Conservation (phyloP, 1,140 invertebrate genomes). For the Orussus abietinus region DNA sequence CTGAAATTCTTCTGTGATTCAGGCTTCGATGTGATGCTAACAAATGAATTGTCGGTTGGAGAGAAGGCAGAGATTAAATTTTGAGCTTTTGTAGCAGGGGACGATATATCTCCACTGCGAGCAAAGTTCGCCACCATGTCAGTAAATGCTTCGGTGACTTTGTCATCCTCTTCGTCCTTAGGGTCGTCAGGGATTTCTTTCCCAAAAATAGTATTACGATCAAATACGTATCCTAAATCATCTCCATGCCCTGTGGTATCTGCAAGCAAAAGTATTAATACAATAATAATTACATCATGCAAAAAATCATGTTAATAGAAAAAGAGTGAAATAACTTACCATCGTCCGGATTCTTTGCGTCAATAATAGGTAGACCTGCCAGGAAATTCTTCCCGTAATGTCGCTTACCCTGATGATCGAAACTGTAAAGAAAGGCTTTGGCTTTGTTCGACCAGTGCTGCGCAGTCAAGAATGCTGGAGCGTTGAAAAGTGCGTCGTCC, state of each 20-base stretch:
- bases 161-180: conserved; percentile 52
- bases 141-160: conserved; percentile 61
- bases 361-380: conserved; percentile 57
- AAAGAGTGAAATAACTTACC: conserved; percentile 17
- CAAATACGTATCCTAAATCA: conserved; percentile 66
- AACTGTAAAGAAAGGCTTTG: conserved; percentile 67
- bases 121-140: conserved; percentile 65
- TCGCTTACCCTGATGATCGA: conserved; percentile 64
- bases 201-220: conserved; percentile 59
- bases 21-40: conserved; percentile 54
- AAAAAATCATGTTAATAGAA: conserved; percentile 4
- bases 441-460: conserved; percentile 61
- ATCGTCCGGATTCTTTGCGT: conserved; percentile 17
- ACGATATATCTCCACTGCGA: conserved; percentile 44
- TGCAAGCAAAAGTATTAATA: conserved; percentile 17
- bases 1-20: conserved; percentile 54
- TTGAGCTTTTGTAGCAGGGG: conserved; percentile 28
- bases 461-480: conserved; percentile 67
- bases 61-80: conserved; percentile 39
- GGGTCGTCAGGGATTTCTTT: conserved; percentile 41
- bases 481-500: conserved; percentile 68
- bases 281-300: conserved; percentile 7
- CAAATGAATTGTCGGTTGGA: conserved; percentile 50
- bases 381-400: conserved; percentile 61
- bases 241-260: conserved; percentile 61